Evolutionary conservation across 2,797 vertebrate genomes (phyloP), one percentile per base, ranked within the genome.

Genomic region (Protonibea diacanthus): DNA sequence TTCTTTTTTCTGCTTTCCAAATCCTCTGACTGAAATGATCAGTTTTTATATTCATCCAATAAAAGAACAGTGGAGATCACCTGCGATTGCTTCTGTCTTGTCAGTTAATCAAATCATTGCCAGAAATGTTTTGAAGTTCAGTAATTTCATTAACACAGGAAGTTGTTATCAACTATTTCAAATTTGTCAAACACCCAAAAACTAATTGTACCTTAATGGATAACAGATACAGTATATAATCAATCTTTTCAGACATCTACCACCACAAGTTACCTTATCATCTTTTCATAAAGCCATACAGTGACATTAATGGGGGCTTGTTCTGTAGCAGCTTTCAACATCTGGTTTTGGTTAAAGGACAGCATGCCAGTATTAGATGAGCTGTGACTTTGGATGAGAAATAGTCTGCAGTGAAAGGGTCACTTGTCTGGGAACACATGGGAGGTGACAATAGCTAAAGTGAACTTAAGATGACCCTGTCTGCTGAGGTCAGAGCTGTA

Each of bases 21-120:
- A 76, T 86, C 71, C 59, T 62, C 52, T 49, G 64, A 85, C 87
- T 84, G 57, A 89, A 75, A 60, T 83, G 47, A 86, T 88, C 83
- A 76, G 86, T 78, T 95, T 95, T 95, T 95, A 92, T 95, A 94
- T 89, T 73, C 82, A 81, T 79, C 84, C 87, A 92, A 95, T 93
- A 91, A 93, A 95, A 93, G 66, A 93, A 80, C 73, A 73, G 74
- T 89, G 83, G 88, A 86, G 85, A 86, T 87, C 48, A 82, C 60
- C 14, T 52, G 18, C 71, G 29, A 53, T 55, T 81, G 71, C 12
- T 20, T 67, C 7, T 85, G 63, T 71, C 27, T 60, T 56, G 7
- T 82, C 56, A 17, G 57, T 66, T 45, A 33, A 40, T 65, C 33
- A 23, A 49, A 23, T 38, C 0, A 40, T 29, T 20, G 7, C 2